Percentiles rank a stretch among this genome's conserved stretches.
Evolutionary conservation across 2,113 vertebrate genomes (phyloP).

Genomic region (Balaeniceps rex): DNA sequence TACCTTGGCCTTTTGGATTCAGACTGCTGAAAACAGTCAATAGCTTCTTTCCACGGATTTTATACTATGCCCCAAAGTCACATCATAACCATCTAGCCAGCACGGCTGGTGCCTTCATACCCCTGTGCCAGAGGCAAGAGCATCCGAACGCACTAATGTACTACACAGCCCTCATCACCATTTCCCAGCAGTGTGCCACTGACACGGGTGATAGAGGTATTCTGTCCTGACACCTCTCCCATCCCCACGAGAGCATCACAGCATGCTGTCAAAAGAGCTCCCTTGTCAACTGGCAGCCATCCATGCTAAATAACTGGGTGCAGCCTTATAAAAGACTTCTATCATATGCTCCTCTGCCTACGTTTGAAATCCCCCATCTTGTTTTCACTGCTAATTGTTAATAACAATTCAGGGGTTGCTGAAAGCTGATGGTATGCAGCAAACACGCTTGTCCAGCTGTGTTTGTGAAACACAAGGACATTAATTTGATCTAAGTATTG

Average conservation of each 20-base stretch:
- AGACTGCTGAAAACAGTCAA: neutral
- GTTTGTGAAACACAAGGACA: neutral
- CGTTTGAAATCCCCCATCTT: neutral
- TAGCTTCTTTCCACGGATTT: neutral
- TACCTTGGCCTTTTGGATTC: neutral
- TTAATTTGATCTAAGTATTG: neutral
- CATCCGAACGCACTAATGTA: neutral
- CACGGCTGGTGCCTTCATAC: neutral
- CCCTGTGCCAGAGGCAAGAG: neutral
- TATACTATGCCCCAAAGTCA: neutral
- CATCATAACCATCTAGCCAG: neutral
- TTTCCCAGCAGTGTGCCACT: neutral
- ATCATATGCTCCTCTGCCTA: neutral
- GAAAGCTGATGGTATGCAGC: neutral
- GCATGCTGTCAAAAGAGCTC: neutral
- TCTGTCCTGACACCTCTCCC: neutral
- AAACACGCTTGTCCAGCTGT: neutral
- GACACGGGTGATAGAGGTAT: neutral
- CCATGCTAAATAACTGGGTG: neutral
- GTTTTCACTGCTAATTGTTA: neutral
- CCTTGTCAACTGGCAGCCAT: neutral
- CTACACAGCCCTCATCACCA: neutral
- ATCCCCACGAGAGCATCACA: neutral
- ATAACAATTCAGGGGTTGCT: neutral
- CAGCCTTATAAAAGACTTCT: neutral